phyloP scores from a whole-genome alignment of 2,888 invertebrate species.

The Thymelicus acteon region DNA sequence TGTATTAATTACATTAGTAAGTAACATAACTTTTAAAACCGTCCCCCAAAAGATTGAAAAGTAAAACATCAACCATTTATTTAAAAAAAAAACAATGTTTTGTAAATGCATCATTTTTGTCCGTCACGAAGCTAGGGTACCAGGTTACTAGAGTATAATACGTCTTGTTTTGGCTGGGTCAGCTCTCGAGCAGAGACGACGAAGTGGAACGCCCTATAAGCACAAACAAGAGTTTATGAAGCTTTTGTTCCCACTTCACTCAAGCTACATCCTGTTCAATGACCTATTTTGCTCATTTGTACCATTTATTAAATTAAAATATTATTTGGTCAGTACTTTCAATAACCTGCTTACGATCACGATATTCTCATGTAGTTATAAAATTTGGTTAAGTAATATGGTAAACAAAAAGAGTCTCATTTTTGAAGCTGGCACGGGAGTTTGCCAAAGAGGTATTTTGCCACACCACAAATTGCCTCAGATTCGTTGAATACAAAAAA shows the following conservation, averaged over 20 bases:
- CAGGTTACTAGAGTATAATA: background rate
- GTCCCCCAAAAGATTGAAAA: no score
- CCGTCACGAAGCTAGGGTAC: no score
- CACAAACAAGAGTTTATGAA: conserved; percentile 23
- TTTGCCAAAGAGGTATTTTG: background rate
- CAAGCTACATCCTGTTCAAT: conserved; percentile 22
- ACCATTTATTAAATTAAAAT: conserved; percentile 13
- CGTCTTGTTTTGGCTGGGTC: conserved; percentile 2
- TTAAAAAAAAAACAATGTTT: no score
- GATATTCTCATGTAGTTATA: no score
- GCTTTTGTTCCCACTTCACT: conserved; percentile 27
- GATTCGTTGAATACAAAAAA: background rate
- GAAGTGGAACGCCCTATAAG: conserved; percentile 31
- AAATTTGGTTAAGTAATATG: no score
- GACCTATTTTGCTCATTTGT: conserved; percentile 34
- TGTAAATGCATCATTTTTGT: no score
- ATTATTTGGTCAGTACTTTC: background rate
- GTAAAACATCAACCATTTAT: no score
- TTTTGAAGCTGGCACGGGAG: background rate
- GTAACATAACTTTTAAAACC: no score
- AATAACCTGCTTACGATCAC: no score
- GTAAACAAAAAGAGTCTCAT: background rate
- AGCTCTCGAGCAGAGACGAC: conserved; percentile 7
- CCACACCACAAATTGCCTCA: background rate
- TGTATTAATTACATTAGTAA: no score